phyloP scores from a whole-genome alignment of 2,113 vertebrate species.

The Butorides virescens region DNA sequence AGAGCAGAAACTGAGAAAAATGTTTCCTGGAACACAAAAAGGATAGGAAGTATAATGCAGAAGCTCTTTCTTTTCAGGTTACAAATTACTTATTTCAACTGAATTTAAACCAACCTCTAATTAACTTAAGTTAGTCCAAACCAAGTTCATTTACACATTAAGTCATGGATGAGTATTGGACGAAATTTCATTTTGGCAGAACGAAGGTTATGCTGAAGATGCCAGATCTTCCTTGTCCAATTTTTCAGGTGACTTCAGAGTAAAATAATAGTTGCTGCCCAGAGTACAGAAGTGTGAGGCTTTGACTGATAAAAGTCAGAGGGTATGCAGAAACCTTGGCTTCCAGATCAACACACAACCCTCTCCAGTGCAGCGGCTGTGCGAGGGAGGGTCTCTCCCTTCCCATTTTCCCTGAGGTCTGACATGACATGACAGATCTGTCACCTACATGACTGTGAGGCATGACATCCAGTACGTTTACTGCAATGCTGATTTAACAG shows the following conservation, averaged over 20 bases:
- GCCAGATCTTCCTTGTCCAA: neutral
- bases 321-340: neutral
- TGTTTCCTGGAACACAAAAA: neutral
- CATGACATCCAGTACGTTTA: neutral
- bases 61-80: neutral
- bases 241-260: neutral
- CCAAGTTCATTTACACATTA: neutral
- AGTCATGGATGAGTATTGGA: neutral
- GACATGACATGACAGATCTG: neutral
- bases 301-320: neutral
- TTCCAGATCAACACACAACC: neutral
- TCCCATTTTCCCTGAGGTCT: neutral
- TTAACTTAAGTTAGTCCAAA: neutral
- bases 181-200: neutral
- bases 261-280: neutral
- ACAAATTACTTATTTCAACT: neutral
- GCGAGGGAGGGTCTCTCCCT: neutral
- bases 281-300: fast-evolving
- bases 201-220: neutral
- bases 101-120: neutral
- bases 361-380: neutral
- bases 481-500: neutral
- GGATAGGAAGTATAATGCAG: neutral
- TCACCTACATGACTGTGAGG: neutral
- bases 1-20: neutral